Percentiles rank a stretch among this genome's conserved stretches.
Evolutionary conservation across 2,797 vertebrate genomes (phyloP).

Genomic region (Pantherophis vulpinus): DNA sequence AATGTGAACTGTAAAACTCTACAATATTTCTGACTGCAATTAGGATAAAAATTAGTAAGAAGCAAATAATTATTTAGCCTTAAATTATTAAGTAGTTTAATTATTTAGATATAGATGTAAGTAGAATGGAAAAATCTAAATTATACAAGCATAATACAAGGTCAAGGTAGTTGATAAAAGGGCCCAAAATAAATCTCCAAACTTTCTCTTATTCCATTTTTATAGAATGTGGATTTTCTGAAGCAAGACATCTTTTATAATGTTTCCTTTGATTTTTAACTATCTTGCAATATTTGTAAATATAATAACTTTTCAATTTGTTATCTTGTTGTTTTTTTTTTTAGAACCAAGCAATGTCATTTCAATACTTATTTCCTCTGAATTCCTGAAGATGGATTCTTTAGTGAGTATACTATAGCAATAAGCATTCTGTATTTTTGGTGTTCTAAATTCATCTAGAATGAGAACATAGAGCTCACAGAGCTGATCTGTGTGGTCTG

Average conservation of each 20-base stretch:
- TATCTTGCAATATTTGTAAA: conserved; percentile 8
- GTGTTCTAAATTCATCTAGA: neutral
- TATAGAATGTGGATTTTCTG: neutral
- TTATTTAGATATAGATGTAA: neutral
- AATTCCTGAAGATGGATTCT: conserved; percentile 99
- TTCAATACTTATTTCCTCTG: conserved; percentile 99
- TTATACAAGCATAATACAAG: neutral
- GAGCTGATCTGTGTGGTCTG: neutral
- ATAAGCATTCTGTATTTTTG: neutral
- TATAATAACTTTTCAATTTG: conserved; percentile 10
- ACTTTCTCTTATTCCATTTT: neutral
- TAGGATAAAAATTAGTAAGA: neutral
- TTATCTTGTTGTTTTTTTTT: conserved; percentile 52
- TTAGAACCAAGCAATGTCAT: conserved; percentile 98
- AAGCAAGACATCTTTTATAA: conserved; percentile 12
- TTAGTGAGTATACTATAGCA: conserved; percentile 85
- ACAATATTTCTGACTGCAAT: neutral
- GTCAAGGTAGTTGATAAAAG: neutral
- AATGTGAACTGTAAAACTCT: neutral
- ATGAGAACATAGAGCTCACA: neutral
- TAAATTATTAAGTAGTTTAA: neutral
- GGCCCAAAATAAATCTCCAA: neutral
- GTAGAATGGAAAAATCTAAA: neutral
- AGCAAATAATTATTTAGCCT: neutral
- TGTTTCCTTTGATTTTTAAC: conserved; percentile 18